These are phyloP conservation scores for Ceratoteleas bidentatus DNA, from an alignment of 1,140 invertebrate genomes.

Conservation along the genomic window DNA sequence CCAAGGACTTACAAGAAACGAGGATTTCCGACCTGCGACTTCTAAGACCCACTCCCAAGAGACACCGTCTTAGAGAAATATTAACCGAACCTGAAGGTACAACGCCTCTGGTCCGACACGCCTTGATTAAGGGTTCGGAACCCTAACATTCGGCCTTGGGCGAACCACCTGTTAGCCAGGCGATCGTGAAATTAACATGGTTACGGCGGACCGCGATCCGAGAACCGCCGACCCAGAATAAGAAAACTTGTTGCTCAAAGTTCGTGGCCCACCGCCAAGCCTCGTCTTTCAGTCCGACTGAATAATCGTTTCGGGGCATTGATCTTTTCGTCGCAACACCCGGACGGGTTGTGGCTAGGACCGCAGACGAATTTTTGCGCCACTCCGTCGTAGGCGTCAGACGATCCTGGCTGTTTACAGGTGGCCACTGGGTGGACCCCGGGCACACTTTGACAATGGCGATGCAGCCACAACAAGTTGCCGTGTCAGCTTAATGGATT, in stretches of 20 bases:
- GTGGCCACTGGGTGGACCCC: conserved; percentile 46
- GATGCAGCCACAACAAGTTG: conserved; percentile 70
- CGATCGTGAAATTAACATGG: conserved; percentile 71
- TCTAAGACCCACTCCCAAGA: no score
- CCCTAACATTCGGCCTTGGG: conserved; percentile 20
- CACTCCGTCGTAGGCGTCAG: conserved; percentile 4
- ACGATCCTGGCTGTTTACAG: conserved; percentile 50
- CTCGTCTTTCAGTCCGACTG: conserved; percentile 44
- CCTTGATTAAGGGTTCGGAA: conserved; percentile 42
- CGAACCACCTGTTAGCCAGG: conserved; percentile 72
- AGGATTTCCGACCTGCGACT: no score
- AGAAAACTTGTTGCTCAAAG: conserved; percentile 79
- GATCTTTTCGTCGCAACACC: conserved; percentile 12
- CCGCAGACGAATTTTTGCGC: no score
- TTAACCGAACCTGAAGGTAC: no score
- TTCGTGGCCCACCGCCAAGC: conserved; percentile 75
- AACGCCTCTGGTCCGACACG: no score
- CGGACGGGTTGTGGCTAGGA: no score
- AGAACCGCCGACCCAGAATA: conserved; percentile 68
- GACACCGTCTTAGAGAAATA: no score
- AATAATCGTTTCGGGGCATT: conserved; percentile 48
- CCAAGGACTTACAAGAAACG: no score
- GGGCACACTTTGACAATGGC: conserved; percentile 65
- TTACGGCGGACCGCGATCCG: conserved; percentile 40
- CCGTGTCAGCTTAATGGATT: conserved; percentile 72